A percentile compares a stretch with the other conserved stretches of the same genome.
Evolutionary conservation across 2,797 vertebrate genomes (phyloP).

Genomic region (Etheostoma nigrum): DNA sequence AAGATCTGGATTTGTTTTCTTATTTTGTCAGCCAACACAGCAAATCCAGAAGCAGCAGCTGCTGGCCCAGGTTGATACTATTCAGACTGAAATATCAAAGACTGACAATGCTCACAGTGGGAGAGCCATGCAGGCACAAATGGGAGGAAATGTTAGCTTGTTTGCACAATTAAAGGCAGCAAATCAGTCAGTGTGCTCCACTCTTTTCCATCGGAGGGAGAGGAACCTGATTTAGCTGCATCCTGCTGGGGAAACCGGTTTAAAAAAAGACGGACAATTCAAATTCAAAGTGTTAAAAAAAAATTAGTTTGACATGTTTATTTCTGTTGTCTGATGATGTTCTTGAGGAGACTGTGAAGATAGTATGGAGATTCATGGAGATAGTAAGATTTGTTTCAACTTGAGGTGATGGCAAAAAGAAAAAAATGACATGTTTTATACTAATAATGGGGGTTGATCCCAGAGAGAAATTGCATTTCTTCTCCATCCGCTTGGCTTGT

Average conservation of each 20-base stretch:
- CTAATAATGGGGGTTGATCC: slow-evolving; percentile 31
- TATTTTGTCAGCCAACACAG: slow-evolving; percentile 51
- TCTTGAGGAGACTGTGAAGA: slow-evolving; percentile 25
- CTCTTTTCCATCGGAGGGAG: too few relatives aligned
- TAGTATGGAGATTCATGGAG: background rate
- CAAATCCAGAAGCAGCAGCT: slow-evolving; percentile 63
- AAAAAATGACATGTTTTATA: slow-evolving; percentile 6
- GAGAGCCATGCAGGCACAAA: slow-evolving; percentile 43
- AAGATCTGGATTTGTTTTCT: slow-evolving; percentile 42
- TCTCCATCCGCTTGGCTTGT: background rate
- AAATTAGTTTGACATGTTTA: slow-evolving; percentile 34
- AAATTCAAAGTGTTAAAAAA: slow-evolving; percentile 13
- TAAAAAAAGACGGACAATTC: slow-evolving; percentile 30
- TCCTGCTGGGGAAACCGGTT: too few relatives aligned
- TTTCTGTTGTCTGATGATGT: slow-evolving; percentile 30
- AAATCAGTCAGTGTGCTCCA: too few relatives aligned
- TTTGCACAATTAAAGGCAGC: too few relatives aligned
- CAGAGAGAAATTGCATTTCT: slow-evolving; percentile 23
- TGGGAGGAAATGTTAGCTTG: background rate
- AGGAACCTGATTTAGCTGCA: too few relatives aligned
- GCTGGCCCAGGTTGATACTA: slow-evolving; percentile 56
- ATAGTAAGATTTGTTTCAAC: slow-evolving; percentile 21
- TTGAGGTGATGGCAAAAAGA: background rate
- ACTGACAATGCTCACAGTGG: slow-evolving; percentile 45
- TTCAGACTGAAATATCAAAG: slow-evolving; percentile 64